phyloP scores from a whole-genome alignment of 2,888 invertebrate genomes.

The Conistra vaccinii region DNA sequence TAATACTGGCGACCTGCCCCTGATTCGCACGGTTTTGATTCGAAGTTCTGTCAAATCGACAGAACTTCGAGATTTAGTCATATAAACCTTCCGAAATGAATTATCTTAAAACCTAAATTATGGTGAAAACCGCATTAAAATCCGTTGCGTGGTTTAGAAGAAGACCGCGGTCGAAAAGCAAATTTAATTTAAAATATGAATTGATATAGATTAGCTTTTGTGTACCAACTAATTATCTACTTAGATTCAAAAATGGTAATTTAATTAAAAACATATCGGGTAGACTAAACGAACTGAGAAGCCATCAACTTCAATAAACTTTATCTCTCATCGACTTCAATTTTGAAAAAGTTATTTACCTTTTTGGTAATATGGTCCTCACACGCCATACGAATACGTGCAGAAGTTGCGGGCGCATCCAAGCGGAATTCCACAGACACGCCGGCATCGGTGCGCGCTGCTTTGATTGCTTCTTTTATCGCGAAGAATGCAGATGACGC shows the following conservation, averaged over 20 bases:
- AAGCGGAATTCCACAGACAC: conserved; percentile 91
- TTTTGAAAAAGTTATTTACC: conserved; percentile 85
- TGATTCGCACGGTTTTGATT: neutral
- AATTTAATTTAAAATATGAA: neutral
- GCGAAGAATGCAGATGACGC: conserved; percentile 97
- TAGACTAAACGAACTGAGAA: neutral
- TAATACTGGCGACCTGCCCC: neutral
- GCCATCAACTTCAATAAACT: neutral
- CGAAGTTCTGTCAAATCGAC: no score
- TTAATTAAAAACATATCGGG: no score
- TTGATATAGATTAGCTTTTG: neutral
- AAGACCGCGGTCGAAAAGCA: neutral
- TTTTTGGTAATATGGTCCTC: conserved; percentile 95
- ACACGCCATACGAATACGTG: conserved; percentile 97
- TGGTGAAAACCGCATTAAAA: neutral
- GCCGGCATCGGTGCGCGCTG: conserved; percentile 94
- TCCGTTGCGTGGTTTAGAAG: neutral
- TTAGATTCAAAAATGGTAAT: neutral
- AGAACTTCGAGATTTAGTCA: neutral
- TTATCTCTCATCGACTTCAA: neutral
- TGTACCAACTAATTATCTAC: neutral
- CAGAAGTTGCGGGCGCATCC: conserved; percentile 96
- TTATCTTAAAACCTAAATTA: neutral
- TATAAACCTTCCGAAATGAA: neutral
- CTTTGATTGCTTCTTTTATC: conserved; percentile 96